Percentiles rank a stretch among this genome's conserved stretches.
These are phyloP conservation scores for Ectropis grisescens DNA, from an alignment of 1,140 invertebrate species.

Conservation along the genomic window DNA sequence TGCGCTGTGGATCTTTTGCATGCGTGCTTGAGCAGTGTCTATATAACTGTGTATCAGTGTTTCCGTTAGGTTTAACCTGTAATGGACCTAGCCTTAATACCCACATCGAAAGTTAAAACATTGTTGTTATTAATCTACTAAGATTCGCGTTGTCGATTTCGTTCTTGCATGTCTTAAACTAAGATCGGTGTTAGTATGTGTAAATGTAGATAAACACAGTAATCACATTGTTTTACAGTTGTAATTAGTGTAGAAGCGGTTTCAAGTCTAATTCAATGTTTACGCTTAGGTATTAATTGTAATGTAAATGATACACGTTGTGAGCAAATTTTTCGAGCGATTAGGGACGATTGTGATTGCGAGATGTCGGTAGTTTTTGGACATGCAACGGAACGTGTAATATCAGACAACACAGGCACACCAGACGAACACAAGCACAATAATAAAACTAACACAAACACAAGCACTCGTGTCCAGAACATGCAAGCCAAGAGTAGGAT, in stretches of 20 bases:
- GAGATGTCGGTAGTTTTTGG: no score
- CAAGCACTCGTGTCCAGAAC: no score
- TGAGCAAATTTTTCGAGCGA: slow-evolving; percentile 59
- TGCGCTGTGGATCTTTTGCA: slow-evolving; percentile 66
- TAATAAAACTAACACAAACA: no score
- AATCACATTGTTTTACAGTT: slow-evolving; percentile 48
- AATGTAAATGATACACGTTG: slow-evolving; percentile 30
- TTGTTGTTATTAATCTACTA: slow-evolving; percentile 17
- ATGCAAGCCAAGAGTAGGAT: no score
- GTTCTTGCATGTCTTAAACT: slow-evolving; percentile 58
- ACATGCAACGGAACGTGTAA: no score
- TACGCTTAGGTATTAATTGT: slow-evolving; percentile 53
- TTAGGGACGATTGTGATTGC: slow-evolving; percentile 19
- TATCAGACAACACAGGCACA: no score
- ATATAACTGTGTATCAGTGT: slow-evolving; percentile 48
- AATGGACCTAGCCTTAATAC: slow-evolving; percentile 56
- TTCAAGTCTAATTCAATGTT: slow-evolving; percentile 53
- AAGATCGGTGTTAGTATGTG: slow-evolving; percentile 29
- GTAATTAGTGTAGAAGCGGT: slow-evolving; percentile 37
- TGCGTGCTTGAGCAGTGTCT: slow-evolving; percentile 60
- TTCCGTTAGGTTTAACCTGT: slow-evolving; percentile 50
- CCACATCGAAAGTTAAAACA: slow-evolving; percentile 61
- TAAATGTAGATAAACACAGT: slow-evolving; percentile 39
- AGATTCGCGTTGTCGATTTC: slow-evolving; percentile 25
- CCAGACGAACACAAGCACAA: no score